phyloP scores from a whole-genome alignment of 2,888 invertebrate genomes.

The Phengaris alcon region DNA sequence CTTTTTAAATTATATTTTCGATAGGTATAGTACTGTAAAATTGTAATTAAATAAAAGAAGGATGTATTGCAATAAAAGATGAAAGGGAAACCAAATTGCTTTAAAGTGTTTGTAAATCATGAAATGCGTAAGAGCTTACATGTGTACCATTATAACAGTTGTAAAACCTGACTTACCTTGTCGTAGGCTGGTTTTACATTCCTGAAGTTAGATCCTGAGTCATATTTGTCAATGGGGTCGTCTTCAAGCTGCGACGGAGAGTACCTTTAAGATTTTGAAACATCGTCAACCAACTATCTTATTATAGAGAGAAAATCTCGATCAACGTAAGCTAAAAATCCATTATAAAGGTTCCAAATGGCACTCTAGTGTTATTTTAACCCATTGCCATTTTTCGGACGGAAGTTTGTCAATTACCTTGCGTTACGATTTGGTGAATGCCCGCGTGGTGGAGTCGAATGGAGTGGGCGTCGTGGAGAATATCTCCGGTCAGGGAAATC shows the following conservation, averaged over 20 bases:
- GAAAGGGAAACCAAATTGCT: too few relatives aligned
- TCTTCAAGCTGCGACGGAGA: background rate
- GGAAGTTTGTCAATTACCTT: conserved; percentile 1
- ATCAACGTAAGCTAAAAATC: too few relatives aligned
- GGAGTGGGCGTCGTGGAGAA: background rate
- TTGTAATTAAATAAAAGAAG: too few relatives aligned
- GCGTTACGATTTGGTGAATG: background rate
- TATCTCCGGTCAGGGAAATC: conserved; percentile 1
- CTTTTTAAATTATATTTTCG: too few relatives aligned
- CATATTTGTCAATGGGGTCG: conserved; percentile 1
- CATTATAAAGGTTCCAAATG: too few relatives aligned
- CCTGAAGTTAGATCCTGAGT: conserved; percentile 41
- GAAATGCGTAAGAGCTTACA: too few relatives aligned
- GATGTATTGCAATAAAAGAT: too few relatives aligned
- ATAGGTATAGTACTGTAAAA: too few relatives aligned
- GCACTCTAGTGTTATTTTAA: too few relatives aligned
- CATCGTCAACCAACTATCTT: background rate
- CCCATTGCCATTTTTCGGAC: background rate
- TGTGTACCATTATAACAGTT: background rate
- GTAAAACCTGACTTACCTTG: conserved; percentile 49
- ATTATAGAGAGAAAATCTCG: background rate
- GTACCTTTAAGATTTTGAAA: conserved; percentile 21
- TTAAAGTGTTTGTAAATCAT: too few relatives aligned
- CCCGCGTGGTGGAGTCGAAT: background rate
- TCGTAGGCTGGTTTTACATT: conserved; percentile 59